Evolutionary conservation across 2,888 invertebrate species (phyloP).

Genomic region (Oligia strigilis): DNA sequence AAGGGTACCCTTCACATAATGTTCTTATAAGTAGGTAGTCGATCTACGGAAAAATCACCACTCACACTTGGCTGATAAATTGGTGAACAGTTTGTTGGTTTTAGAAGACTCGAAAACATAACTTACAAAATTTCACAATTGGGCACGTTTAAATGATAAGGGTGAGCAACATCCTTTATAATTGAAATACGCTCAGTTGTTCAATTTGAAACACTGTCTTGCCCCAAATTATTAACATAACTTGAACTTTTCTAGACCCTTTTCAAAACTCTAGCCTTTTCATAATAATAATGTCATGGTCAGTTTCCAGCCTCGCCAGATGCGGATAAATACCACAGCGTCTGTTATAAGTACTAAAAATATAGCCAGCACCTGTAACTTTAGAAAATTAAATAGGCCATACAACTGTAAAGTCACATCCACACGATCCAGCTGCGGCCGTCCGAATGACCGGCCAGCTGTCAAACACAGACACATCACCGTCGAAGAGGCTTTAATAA

Average conservation of each 20-base stretch:
- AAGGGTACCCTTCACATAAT: constrained; percentile 2
- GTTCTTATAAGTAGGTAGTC: not conserved
- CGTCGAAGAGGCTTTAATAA: constrained; percentile 60
- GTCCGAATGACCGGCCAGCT: constrained; percentile 44
- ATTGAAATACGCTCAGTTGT: not conserved
- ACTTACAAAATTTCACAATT: not conserved
- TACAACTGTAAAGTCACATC: constrained; percentile 42
- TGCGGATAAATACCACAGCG: constrained; percentile 26
- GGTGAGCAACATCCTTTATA: not conserved
- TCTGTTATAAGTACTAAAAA: constrained; percentile 14
- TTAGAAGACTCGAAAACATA: not conserved
- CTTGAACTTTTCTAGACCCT: not conserved
- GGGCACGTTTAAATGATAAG: not conserved
- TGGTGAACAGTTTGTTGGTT: not conserved
- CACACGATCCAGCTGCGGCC: constrained; percentile 39
- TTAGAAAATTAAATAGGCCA: constrained; percentile 20
- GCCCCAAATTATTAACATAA: not conserved
- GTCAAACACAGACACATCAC: constrained; percentile 58
- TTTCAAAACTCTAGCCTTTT: not conserved
- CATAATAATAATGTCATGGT: not conserved
- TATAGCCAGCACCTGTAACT: constrained; percentile 42
- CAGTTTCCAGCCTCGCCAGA: constrained; percentile 7
- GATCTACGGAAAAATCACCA: not conserved
- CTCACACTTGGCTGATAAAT: not conserved
- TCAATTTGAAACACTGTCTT: not conserved